phyloP scores from a whole-genome alignment of 2,888 invertebrate species.

The Philopedon plagiatum region DNA sequence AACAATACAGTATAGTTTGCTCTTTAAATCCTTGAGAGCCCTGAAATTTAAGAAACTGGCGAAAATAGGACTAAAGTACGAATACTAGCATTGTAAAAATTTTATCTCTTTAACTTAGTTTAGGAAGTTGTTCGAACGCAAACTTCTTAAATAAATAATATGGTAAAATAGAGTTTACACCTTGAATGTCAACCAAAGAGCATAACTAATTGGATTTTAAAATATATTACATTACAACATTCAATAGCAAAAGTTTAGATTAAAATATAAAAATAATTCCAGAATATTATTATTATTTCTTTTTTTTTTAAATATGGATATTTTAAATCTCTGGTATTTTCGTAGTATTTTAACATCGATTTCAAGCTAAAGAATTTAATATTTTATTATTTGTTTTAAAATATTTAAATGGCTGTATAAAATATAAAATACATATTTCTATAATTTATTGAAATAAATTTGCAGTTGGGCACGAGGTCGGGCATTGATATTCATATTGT shows the following conservation, averaged over 20 bases:
- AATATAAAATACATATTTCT: constrained; percentile 30
- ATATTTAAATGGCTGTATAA: constrained; percentile 5
- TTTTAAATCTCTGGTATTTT: no score
- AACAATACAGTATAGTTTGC: constrained; percentile 18
- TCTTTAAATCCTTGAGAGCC: neutral
- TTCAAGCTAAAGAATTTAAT: neutral
- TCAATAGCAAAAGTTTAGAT: no score
- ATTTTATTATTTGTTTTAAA: constrained; percentile 11
- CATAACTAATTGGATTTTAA: neutral
- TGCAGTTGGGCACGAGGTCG: constrained; percentile 9
- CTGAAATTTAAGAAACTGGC: neutral
- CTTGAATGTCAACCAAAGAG: neutral
- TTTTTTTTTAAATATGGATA: no score
- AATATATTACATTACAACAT: no score
- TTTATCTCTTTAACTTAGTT: neutral
- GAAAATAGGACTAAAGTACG: neutral
- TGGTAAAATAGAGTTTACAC: neutral
- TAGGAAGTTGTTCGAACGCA: neutral
- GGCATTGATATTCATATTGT: constrained; percentile 20
- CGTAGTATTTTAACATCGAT: constrained; percentile 10
- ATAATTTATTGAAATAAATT: constrained; percentile 16
- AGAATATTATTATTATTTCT: no score
- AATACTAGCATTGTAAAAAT: neutral
- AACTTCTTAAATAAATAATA: neutral
- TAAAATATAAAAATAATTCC: no score